phyloP scores from a whole-genome alignment of 2,113 vertebrate species.

The Uria lomvia region DNA sequence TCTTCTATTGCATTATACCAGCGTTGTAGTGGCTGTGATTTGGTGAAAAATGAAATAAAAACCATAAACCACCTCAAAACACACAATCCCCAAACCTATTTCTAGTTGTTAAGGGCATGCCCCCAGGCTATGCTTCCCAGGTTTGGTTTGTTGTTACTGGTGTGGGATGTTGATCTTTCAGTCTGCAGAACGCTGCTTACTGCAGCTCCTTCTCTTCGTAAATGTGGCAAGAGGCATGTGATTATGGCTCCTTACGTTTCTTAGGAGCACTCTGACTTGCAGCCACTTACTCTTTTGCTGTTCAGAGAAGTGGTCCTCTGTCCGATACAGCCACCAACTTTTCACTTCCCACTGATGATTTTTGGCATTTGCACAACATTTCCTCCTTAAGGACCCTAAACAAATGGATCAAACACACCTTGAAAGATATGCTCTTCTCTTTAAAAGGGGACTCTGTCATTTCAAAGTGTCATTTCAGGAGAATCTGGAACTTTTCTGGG shows the following conservation, averaged over 20 bases:
- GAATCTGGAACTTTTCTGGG: not conserved
- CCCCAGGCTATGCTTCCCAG: not conserved
- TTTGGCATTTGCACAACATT: not conserved
- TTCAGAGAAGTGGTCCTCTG: not conserved
- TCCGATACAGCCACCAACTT: not conserved
- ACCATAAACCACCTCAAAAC: not conserved
- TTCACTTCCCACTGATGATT: not conserved
- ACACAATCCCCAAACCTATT: not conserved
- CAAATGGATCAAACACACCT: not conserved
- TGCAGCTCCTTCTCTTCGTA: not conserved
- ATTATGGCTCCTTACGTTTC: not conserved
- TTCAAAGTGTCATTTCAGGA: not conserved
- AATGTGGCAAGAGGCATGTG: not conserved
- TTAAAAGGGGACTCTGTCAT: not conserved
- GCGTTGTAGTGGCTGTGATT: not conserved
- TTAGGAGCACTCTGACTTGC: not conserved
- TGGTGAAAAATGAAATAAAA: not conserved
- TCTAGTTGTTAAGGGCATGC: not conserved
- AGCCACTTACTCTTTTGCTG: not conserved
- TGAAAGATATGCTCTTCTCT: not conserved
- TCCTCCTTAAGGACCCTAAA: not conserved
- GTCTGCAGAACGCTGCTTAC: not conserved
- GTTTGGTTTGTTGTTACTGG: accelerated
- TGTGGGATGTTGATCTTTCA: not conserved
- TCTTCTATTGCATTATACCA: not conserved